Evolutionary conservation across 2,888 invertebrate species (phyloP).

Genomic region (Drepana falcataria): DNA sequence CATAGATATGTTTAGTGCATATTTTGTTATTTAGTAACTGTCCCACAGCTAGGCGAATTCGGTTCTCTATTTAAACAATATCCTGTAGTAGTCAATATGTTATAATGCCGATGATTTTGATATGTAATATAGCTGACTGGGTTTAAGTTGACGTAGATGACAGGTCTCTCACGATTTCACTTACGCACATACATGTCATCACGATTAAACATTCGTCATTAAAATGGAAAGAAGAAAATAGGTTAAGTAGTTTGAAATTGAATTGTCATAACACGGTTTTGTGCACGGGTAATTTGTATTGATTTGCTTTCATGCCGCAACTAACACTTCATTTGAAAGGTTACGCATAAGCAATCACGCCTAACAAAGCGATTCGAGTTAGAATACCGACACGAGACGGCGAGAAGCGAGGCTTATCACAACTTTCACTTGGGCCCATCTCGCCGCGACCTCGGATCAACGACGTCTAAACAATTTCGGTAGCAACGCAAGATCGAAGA

Average conservation of each 20-base stretch:
- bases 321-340: constrained; percentile 17
- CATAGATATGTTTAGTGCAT: no score
- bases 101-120: no score
- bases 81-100: no score
- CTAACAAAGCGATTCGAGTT: constrained; percentile 20
- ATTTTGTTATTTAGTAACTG: no score
- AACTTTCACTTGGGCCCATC: constrained; percentile 47
- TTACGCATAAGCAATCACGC: constrained; percentile 23
- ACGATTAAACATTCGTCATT: no score
- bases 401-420: constrained; percentile 20
- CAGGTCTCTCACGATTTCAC: no score
- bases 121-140: no score
- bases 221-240: background rate
- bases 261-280: background rate
- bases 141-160: no score
- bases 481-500: background rate
- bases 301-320: constrained; percentile 14
- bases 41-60: no score
- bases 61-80: no score
- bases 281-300: constrained; percentile 5
- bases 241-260: background rate
- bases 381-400: constrained; percentile 10
- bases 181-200: no score
- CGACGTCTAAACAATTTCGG: constrained; percentile 6
- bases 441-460: constrained; percentile 36